phyloP scores from a whole-genome alignment of 2,113 vertebrate species.

The Tachycineta bicolor region DNA sequence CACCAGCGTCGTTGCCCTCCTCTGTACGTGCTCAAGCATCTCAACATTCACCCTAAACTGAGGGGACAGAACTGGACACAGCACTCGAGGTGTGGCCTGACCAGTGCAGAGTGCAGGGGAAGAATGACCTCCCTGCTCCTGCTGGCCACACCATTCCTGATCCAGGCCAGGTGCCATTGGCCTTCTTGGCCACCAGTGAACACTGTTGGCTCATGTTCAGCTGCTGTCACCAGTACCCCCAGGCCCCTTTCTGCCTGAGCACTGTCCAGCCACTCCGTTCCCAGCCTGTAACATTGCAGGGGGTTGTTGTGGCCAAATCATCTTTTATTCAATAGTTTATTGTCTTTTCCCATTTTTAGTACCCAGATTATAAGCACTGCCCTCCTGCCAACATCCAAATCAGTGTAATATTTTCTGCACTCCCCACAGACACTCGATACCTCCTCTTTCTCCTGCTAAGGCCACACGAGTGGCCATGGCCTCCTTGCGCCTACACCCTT shows the following conservation, averaged over 20 bases:
- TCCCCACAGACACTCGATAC: not conserved
- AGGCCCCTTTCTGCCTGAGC: not conserved
- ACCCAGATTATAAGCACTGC: not conserved
- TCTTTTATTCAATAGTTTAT: not conserved
- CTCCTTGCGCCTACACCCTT: not conserved
- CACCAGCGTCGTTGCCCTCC: not conserved
- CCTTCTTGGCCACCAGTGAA: not conserved
- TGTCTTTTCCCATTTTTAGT: not conserved
- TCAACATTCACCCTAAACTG: not conserved
- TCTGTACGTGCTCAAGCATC: accelerated
- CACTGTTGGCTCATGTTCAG: not conserved
- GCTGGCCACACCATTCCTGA: not conserved
- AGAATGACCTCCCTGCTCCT: not conserved
- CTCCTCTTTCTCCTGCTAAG: not conserved
- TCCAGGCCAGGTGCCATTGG: not conserved
- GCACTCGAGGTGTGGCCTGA: not conserved
- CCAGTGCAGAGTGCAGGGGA: accelerated
- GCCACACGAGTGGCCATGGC: accelerated
- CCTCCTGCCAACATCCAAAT: not conserved
- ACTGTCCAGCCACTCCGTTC: not conserved
- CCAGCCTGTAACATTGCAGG: accelerated
- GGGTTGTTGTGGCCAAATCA: not conserved
- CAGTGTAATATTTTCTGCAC: not conserved
- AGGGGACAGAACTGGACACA: not conserved
- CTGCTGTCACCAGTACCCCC: not conserved